Evolutionary conservation across 2,797 vertebrate genomes (phyloP), one percentile per base, ranked within the genome.

Genomic region (Acanthurus leucopareius): DNA sequence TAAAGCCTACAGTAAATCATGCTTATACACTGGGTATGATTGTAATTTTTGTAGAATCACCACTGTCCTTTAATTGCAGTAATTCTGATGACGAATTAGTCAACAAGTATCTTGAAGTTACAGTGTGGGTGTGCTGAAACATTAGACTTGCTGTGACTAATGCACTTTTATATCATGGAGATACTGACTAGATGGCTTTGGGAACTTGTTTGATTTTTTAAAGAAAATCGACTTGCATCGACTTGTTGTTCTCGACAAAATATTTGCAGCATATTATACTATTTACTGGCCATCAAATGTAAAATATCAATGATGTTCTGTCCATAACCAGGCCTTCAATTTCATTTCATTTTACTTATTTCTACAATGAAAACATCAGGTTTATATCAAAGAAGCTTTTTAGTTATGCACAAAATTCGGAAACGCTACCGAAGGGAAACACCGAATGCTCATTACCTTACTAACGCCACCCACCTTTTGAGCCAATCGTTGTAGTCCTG

Each of bases 401-500:
- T 49, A 48, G 56, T 35, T 61, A 42, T 20, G 17, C 17, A 53
- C 20, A 48, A 19, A 42, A 10, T 0, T 9, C 40, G 32, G 1
- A 68, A 67, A 62, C 11, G 15, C 11, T 58, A 28, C 57, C 59
- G 57, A 49, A 56, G 40, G n/a, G 17, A 59, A 44, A 32, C 48
- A 52, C 3, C 0, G 28, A 70, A 22, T 32, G 5, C 28, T 59
- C 48, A 54, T 57, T 71, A 38, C 54, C 52, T 67, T 70, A 47
- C 65, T 59, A 84, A 75, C 66, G 0, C 88, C 87, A 77, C 88
- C 88, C 73, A 87, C 69, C 71, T 59, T 65, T 76, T 61, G 20
- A 86, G 69, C 86, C 91, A 91, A 89, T 92, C 87, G 14, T 57
- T 70, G 70, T 35, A 80, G 79, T 66, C 53, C 86, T 61, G 86